Conservation (phyloP, 2,797 vertebrate species). For the Champsocephalus gunnari region DNA sequence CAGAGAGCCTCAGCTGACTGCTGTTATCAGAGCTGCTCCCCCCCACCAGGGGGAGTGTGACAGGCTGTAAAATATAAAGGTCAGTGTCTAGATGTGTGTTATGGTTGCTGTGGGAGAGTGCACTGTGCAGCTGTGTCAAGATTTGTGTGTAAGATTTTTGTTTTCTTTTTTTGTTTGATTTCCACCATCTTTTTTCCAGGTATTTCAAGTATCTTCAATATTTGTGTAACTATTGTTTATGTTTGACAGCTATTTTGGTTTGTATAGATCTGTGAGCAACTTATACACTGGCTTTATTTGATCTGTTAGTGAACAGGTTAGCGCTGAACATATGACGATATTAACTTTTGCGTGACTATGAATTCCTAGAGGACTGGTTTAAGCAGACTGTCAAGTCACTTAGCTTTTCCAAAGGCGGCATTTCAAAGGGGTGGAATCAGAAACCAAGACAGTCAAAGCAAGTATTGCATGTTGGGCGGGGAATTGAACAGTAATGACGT, state of each 20-base stretch:
- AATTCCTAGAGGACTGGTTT: background rate
- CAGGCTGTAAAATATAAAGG: conserved; percentile 11
- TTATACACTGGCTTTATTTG: background rate
- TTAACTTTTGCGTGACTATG: conserved; percentile 1
- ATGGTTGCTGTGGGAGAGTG: conserved; percentile 6
- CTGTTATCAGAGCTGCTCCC: conserved; percentile 27
- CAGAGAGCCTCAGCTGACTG: conserved; percentile 18
- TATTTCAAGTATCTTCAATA: background rate
- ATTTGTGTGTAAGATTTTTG: background rate
- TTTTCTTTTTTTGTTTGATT: conserved; percentile 1
- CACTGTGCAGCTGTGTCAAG: conserved; percentile 1
- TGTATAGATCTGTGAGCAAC: background rate
- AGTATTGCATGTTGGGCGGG: conserved; percentile 4
- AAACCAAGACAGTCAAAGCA: conserved; percentile 32
- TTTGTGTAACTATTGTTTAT: background rate
- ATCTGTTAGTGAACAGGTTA: conserved; percentile 2
- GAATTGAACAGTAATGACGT: conserved; percentile 5
- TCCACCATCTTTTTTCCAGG: background rate
- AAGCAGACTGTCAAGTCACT: background rate
- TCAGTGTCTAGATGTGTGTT: conserved; percentile 14
- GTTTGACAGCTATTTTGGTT: background rate
- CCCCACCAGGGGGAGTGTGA: conserved; percentile 56
- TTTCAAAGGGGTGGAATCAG: conserved; percentile 6
- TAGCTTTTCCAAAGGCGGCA: background rate
- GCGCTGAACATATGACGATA: conserved; percentile 1